Base-by-base conservation (phyloP, 2,888 invertebrate species). In the Tiliacea aurago region DNA sequence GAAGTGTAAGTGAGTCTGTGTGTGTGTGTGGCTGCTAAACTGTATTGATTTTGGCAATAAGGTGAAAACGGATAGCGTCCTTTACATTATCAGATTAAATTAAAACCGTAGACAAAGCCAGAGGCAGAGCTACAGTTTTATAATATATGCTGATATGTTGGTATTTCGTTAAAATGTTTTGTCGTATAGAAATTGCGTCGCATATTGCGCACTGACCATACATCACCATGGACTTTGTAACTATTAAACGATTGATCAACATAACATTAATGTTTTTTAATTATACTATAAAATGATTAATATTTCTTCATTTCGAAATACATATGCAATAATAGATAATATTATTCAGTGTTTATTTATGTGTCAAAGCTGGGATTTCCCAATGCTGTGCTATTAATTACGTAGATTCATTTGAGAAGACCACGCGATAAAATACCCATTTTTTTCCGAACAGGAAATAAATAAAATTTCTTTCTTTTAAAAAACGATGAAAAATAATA, bases 271-370 rank as follows among this genome's bases (percentile, higher is more conserved):
- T 43, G 5, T 58, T 49, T 77, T 55, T 13, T 11, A 28, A 69
- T 49, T 37, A 76, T 37, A 41, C 1, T 15, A 28, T 45, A 41
- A 20, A 33, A 45, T 71, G 20, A 79, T 58, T 58, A 0, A 37
- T 33, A 45, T 73, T 45, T 58, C 47, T 33, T 45, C n/a, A 58
- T 47, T 64, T 56, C 13, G 47, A 74, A 56, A 47, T 51, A 77
- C 23, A 41, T 23, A 33, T 13, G 13, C 41, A 53, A 53, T 80
- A 76, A 53, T 59, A 76, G 33, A 59, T 80, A 47, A 59, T 80
- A 49, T 53, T 58, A 23, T 47, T 23, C 13, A 43, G 9, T 64
- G 41, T 64, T 51, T 59, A 59, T 59, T 37, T 59, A 33, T 64
- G 41, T 43, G 23, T 64, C 53, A 23, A 33, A 53, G 6, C 33